Evolutionary conservation across 1,140 invertebrate species (phyloP), one percentile per base, ranked within the genome.

Genomic region (Phenacoccus solenopsis): DNA sequence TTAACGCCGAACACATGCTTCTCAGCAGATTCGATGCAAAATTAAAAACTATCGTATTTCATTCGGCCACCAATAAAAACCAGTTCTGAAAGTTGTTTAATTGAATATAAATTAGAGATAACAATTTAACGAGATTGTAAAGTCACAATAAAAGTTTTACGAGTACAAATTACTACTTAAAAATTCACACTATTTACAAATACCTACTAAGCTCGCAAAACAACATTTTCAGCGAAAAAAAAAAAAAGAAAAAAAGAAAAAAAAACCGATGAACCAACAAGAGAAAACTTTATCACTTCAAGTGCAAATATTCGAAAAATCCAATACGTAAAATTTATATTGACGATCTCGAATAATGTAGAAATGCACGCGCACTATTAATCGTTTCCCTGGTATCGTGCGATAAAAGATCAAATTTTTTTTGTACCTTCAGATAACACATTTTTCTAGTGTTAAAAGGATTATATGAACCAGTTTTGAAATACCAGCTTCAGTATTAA

Each of bases 41-140:
- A 32, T 32, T 32, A 32, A 32, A 49, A 49, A 49, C 12, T 16
- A 49, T 49, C 38, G 38, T 49, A 49, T 49, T 49, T 49, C 38
- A 49, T 49, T 49, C 38, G 13, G 13, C 30, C 3, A 49, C 12
- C 38, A 49, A 49, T 49, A 49, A 49, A 49, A 49, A 49, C 38
- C 20, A n/a, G 38, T 49, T 49, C n/a, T 49, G 20, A 49, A 49
- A 49, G 38, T 49, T 49, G 38, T 49, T 49, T n/a, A 49, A 49
- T 49, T 49, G 13, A 49, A 49, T n/a, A n/a, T 49, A 49, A 49
- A 49, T 49, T 49, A 49, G 20, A 27, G 21, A 64, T 64, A 64
- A 64, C 59, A 64, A 64, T 64, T 64, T 64, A 64, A 64, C 59
- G 59, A 64, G 59, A 64, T 64, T 25, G 59, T 64, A 64, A 64